Evolutionary conservation across 1,140 invertebrate genomes (phyloP), one percentile per base, ranked within the genome.

Genomic region (Sycophaga agraensis): DNA sequence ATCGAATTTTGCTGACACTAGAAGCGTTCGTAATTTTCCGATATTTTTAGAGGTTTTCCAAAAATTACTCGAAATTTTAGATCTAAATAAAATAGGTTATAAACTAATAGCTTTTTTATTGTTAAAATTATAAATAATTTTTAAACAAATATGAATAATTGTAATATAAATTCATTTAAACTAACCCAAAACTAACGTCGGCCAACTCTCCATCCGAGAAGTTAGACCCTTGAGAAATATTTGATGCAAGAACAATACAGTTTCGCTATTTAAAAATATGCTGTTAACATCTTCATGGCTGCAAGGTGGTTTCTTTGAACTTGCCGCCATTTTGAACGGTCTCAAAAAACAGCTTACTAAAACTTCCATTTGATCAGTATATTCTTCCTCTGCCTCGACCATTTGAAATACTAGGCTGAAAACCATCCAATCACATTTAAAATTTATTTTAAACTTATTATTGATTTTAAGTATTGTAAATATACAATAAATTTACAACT

Each of bases 201-300:
- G 94, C 94, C 94, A 97, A 63, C 88, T 93, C 78, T 96, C 93
- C 85, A 97, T 90, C 59, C 93, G 84, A 4, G 93, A 92, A 4
- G 91, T 92, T 3, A 96, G 83, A n/a, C 94, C 94, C 79, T 97
- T 96, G 65, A 96, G 84, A 78, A 96, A 97, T 64, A 97, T 96
- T 79, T 97, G 94, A 82, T 97, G 94, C 1, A 97, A 84, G 79
- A 97, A 97, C 66, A 97, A 82, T 43, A 97, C 87, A 0, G 94
- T 96, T 80, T 97, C 94, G 71, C 91, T 92, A 80, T 97, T 97
- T 28, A 97, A 82, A 81, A 96, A 97, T 68, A 97, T 96, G 31
- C 93, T 96, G 78, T 94, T 96, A 51, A 97, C 92, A 72, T 97
- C 94, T 76, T 97, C 94, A 74, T 97, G 94, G 2, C 89, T 89